Evolutionary conservation across 2,113 vertebrate species (phyloP).

Genomic region (Pheucticus melanocephalus): DNA sequence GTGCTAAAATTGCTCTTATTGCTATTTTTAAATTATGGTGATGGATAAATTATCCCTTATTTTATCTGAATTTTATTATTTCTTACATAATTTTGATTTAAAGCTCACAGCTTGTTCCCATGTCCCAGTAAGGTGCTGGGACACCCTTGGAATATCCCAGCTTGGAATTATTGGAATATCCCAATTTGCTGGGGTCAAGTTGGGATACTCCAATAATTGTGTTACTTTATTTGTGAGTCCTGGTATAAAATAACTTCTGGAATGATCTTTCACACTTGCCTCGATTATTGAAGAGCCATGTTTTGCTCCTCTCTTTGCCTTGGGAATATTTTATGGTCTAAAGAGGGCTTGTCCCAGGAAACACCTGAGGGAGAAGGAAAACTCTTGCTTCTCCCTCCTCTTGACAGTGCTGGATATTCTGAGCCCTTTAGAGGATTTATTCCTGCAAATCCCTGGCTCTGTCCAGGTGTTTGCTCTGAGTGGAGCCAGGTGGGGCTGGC

Average conservation of each 20-base stretch:
- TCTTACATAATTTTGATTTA: not conserved
- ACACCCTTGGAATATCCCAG: not conserved
- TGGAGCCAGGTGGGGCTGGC: not conserved
- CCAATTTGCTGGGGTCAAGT: not conserved
- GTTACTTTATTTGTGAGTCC: not conserved
- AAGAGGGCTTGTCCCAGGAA: not conserved
- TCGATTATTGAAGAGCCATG: not conserved
- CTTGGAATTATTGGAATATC: too few relatives aligned
- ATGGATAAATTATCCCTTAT: not conserved
- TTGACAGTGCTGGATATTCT: not conserved
- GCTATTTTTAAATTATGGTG: not conserved
- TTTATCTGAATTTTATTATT: not conserved
- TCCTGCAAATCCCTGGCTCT: not conserved
- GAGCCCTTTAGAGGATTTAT: not conserved
- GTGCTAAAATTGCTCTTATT: not conserved
- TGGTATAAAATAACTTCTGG: not conserved
- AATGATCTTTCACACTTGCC: not conserved
- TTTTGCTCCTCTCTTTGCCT: not conserved
- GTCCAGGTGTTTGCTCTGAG: not conserved
- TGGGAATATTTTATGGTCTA: not conserved
- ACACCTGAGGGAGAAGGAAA: not conserved
- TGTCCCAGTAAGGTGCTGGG: fast-evolving
- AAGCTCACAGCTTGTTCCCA: not conserved
- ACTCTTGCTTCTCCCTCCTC: fast-evolving
- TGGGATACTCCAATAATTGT: not conserved